Percentiles rank a stretch among this genome's conserved stretches.
Conservation (phyloP, 2,113 vertebrate genomes). For the Helogale parvula region DNA sequence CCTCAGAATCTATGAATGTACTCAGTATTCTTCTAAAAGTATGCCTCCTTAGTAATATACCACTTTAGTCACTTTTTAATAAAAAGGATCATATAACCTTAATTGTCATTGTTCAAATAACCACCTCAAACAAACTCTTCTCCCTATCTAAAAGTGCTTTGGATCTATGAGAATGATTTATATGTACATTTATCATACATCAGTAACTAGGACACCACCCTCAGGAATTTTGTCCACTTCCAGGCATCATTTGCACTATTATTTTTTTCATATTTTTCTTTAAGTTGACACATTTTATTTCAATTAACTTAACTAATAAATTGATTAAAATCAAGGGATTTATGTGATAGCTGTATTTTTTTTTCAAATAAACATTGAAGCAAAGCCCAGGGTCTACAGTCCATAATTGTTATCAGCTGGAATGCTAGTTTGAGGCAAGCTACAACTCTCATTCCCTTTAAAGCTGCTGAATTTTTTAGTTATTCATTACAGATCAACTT, state of each 20-base stretch:
- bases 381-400: not conserved
- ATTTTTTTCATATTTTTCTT: slow-evolving; percentile 16
- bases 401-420: not conserved
- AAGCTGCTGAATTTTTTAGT: not conserved
- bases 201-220: not conserved
- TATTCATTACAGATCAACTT: not conserved
- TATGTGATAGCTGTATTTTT: not conserved
- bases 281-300: not conserved
- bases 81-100: not conserved
- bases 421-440: not conserved
- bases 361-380: slow-evolving; percentile 14
- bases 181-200: not conserved
- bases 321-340: slow-evolving; percentile 11
- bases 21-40: not conserved
- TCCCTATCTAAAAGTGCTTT: not conserved
- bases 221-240: not conserved
- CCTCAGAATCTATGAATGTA: not conserved
- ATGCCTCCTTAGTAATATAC: not conserved
- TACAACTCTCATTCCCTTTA: not conserved
- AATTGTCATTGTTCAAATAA: not conserved
- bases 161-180: not conserved
- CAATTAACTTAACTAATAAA: slow-evolving; percentile 12
- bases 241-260: not conserved
- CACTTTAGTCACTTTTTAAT: not conserved
- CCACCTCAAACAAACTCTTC: not conserved